These are phyloP conservation scores for Pachycephala philippinensis DNA, from an alignment of 2,113 vertebrate species.

Conservation along the genomic window DNA sequence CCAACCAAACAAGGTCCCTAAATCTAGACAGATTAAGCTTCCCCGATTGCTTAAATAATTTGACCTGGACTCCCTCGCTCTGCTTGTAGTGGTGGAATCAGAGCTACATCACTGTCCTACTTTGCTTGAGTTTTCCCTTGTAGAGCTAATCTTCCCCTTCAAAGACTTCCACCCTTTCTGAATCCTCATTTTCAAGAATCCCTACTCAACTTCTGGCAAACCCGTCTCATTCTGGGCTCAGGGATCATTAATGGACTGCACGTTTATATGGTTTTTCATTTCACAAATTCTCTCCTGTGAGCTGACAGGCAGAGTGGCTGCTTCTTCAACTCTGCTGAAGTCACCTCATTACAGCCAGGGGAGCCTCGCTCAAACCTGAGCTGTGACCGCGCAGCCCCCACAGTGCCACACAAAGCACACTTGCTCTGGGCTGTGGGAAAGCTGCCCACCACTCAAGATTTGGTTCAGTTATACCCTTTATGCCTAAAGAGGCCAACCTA, in stretches of 20 bases:
- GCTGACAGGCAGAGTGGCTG: neutral
- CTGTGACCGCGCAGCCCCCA: neutral
- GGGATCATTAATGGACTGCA: neutral
- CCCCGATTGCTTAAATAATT: neutral
- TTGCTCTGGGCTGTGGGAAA: neutral
- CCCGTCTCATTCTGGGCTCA: neutral
- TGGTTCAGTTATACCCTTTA: neutral
- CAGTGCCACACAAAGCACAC: accelerated
- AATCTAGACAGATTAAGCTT: neutral
- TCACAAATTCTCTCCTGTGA: neutral
- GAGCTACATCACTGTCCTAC: neutral
- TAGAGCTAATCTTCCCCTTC: neutral
- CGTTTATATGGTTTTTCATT: neutral
- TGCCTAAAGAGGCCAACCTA: no score
- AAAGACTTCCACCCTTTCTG: neutral
- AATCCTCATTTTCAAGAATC: neutral
- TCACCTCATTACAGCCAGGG: neutral
- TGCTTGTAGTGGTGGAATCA: neutral
- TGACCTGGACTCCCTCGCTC: neutral
- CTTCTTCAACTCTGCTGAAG: neutral
- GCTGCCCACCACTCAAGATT: neutral
- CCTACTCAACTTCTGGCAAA: neutral
- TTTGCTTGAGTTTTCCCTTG: neutral
- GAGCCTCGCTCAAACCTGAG: neutral
- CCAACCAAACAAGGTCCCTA: neutral